phyloP scores from a whole-genome alignment of 2,797 vertebrate species.

The Megaceryle alcyon region DNA sequence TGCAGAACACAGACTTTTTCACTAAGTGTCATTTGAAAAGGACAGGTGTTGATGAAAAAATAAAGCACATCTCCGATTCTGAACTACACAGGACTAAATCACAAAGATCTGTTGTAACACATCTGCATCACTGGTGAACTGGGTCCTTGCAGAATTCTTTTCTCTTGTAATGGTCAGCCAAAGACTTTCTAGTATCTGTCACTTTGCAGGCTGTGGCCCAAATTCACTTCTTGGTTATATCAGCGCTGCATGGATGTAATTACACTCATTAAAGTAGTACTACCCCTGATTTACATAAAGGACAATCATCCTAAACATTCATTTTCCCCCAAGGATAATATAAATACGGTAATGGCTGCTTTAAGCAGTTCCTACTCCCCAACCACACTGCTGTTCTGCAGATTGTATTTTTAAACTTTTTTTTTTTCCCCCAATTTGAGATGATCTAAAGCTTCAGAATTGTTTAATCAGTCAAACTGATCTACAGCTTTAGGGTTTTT shows the following conservation, averaged over 20 bases:
- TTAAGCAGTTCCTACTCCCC: background rate
- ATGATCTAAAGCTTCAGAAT: conserved; percentile 26
- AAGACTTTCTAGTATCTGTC: background rate
- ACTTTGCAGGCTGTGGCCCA: background rate
- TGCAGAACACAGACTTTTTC: background rate
- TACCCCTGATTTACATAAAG: conserved; percentile 36
- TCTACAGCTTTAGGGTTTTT: background rate
- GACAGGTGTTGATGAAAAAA: background rate
- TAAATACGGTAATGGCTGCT: background rate
- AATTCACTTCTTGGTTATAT: conserved; percentile 5
- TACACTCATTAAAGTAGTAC: conserved; percentile 33
- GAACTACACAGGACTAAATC: background rate
- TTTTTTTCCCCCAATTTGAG: background rate
- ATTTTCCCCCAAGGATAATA: background rate
- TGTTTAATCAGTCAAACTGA: conserved; percentile 38
- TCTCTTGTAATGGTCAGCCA: background rate
- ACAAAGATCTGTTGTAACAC: background rate
- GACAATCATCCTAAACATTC: conserved; percentile 24
- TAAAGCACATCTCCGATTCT: background rate
- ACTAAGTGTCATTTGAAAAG: background rate
- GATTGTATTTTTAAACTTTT: background rate
- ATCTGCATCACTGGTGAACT: background rate
- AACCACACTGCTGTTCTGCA: background rate
- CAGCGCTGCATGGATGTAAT: background rate
- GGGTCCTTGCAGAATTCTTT: background rate